These are phyloP conservation scores for Parotocinclus haroldoi DNA, from an alignment of 2,797 vertebrate genomes.

Conservation along the genomic window DNA sequence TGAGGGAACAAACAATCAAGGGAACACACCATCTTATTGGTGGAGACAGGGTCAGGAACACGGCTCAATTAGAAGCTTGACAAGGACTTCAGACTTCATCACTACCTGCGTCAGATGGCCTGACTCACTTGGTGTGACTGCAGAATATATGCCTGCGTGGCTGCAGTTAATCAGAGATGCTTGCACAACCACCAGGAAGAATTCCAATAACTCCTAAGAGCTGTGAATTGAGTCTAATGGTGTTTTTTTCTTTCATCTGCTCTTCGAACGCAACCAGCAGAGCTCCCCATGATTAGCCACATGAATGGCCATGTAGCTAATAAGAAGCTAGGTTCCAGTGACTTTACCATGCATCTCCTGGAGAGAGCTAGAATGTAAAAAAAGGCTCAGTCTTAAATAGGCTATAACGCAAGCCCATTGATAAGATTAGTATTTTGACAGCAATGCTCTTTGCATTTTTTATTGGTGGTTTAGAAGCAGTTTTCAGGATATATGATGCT, in stretches of 20 bases:
- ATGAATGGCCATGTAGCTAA: conserved; percentile 42
- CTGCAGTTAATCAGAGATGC: conserved; percentile 37
- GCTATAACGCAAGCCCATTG: neutral
- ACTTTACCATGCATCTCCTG: conserved; percentile 2
- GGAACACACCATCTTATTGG: conserved; percentile 7
- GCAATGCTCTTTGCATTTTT: neutral
- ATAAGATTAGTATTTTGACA: conserved; percentile 4
- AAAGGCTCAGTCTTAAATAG: conserved; percentile 15
- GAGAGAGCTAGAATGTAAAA: neutral
- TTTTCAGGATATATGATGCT: no score
- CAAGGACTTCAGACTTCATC: conserved; percentile 36
- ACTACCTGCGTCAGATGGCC: conserved; percentile 41
- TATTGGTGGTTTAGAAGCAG: no score
- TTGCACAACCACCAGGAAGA: conserved; percentile 39
- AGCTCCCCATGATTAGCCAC: conserved; percentile 44
- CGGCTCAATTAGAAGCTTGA: conserved; percentile 37
- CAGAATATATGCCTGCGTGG: conserved; percentile 36
- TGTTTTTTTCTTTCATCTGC: conserved; percentile 40
- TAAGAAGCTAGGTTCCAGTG: conserved; percentile 19
- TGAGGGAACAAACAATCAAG: conserved; percentile 18
- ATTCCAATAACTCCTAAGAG: conserved; percentile 41
- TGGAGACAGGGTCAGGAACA: conserved; percentile 26
- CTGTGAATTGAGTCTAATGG: conserved; percentile 42
- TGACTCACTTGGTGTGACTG: conserved; percentile 41
- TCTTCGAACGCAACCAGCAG: conserved; percentile 41